Base-by-base conservation (phyloP, 1,140 invertebrate species). In the Drosophila sechellia region DNA sequence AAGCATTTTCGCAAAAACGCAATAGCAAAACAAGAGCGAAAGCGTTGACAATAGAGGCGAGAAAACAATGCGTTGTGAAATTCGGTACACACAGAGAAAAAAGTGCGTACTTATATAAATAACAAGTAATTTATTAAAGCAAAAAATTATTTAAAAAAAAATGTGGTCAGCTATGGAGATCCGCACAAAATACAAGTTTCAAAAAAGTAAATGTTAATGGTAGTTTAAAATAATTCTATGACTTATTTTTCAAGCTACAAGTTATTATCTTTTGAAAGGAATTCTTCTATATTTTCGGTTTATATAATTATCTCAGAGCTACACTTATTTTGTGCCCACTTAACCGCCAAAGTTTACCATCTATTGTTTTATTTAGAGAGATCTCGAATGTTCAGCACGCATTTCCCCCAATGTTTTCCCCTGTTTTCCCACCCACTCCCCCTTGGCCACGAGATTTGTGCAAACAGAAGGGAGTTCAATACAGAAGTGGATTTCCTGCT, bases 1-100 rank as follows among this genome's bases (percentile, higher is more conserved):
- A 85, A 84, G 66, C 69, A 77, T 69, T 81, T 64, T 75, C 71
- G 61, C 76, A 84, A 56, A 56, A 60, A 68, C 66, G 58, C 58
- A 74, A 76, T 52, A 49, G 34, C 65, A 54, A 25, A 69, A 54
- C 31, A 53, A 69, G 48, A 69, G 46, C 34, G 34, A 69, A 68
- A 54, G 61, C 65, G 49, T 45, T 46, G 61, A 54, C 61, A 69
- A 69, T 34, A 45, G 65, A 37, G 50, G 46, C 15, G 13, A 20
- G 15, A 20, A 63, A 27, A 8, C n/a, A 5, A 39, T 15, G 13
- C 20, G 20, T 46, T 13, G 11, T 25, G 5, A 27, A 27, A 17
- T 27, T 12, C 6, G 4, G 12, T 12, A 12, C n/a, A 42, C 6
- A 6, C 22, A 17, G 22, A 27, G 13, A n/a, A 48, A 48, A 8